These are phyloP conservation scores for Umimayanthus kanabou DNA, from an alignment of 92 coral and sea anemone genomes.

Conservation along the genomic window DNA sequence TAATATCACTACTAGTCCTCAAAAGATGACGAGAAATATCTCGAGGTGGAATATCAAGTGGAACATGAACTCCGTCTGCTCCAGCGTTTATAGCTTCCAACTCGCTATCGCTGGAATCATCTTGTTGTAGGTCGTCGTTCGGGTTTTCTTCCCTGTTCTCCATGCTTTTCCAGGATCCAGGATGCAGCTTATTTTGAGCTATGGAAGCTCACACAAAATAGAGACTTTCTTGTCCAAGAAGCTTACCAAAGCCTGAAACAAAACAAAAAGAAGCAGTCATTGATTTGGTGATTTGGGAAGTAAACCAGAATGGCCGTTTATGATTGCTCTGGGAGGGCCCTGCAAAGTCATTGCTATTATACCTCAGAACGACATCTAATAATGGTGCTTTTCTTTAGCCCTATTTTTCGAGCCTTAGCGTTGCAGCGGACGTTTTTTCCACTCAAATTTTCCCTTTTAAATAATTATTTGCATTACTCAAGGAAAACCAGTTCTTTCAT, in stretches of 20 bases:
- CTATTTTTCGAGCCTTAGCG: too few relatives aligned
- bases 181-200: slow-evolving; percentile 36
- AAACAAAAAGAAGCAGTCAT: neutral
- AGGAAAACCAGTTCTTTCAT: too few relatives aligned
- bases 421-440: too few relatives aligned
- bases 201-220: slow-evolving; percentile 22
- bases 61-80: slow-evolving; percentile 58
- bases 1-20: slow-evolving; percentile 65
- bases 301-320: slow-evolving; percentile 21
- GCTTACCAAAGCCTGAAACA: neutral
- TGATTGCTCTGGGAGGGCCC: neutral
- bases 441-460: too few relatives aligned
- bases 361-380: neutral
- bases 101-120: slow-evolving; percentile 89
- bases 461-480: too few relatives aligned
- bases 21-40: slow-evolving; percentile 73
- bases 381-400: neutral
- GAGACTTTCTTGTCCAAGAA: neutral
- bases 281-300: slow-evolving; percentile 15
- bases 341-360: neutral
- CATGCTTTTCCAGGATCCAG: slow-evolving; percentile 38
- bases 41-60: slow-evolving; percentile 85
- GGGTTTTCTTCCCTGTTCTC: slow-evolving; percentile 41
- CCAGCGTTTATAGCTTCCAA: slow-evolving; percentile 67
- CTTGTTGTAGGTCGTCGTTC: slow-evolving; percentile 36